Percentiles rank a stretch among this genome's conserved stretches.
phyloP scores from a whole-genome alignment of 2,888 invertebrate genomes.

The Molorchus minor region DNA sequence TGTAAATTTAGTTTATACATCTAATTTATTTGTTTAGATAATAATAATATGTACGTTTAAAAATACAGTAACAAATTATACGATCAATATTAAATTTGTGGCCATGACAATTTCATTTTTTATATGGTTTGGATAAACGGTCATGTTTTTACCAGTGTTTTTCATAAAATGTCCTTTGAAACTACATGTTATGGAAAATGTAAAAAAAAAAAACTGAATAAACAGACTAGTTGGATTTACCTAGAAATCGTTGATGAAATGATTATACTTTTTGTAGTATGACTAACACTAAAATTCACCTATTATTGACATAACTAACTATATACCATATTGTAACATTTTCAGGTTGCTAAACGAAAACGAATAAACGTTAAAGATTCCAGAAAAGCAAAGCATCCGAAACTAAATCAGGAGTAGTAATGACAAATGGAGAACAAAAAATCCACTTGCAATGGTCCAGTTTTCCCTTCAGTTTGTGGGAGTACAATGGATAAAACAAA shows the following conservation, averaged over 20 bases:
- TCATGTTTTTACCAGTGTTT: not conserved
- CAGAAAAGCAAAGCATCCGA: slow-evolving; percentile 36
- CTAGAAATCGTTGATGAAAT: no score
- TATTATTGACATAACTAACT: not conserved
- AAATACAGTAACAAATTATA: no score
- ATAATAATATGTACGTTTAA: no score
- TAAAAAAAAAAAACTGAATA: not conserved
- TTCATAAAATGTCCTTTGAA: not conserved
- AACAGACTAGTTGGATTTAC: no score
- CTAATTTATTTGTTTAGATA: no score
- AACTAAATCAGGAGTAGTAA: slow-evolving; percentile 9
- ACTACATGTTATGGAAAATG: not conserved
- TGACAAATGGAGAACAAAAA: slow-evolving; percentile 22
- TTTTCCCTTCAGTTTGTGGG: slow-evolving; percentile 39
- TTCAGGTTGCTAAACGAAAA: slow-evolving; percentile 17
- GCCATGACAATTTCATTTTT: not conserved
- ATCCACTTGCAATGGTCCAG: slow-evolving; percentile 7
- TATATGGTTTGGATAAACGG: not conserved
- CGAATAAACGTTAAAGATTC: not conserved
- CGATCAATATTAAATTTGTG: no score
- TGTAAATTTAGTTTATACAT: no score
- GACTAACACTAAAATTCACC: not conserved
- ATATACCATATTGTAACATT: not conserved
- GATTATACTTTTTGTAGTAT: no score
- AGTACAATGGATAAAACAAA: slow-evolving; percentile 16